Evolutionary conservation across 2,797 vertebrate genomes (phyloP), one percentile per base, ranked within the genome.

Genomic region (Anabas testudineus): DNA sequence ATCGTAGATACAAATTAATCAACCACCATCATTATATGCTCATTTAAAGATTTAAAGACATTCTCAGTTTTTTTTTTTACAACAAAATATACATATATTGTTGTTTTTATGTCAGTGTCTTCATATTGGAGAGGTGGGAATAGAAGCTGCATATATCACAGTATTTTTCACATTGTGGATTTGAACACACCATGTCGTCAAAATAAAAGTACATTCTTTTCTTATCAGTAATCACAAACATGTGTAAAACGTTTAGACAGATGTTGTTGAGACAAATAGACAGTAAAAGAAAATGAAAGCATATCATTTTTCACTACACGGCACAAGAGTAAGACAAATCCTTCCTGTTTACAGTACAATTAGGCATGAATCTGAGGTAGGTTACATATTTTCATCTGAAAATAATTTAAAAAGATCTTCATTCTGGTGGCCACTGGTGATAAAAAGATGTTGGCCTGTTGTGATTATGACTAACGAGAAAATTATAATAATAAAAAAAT

Each of bases 341-440:
- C 72, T 18, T 10, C 59, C 22, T 61, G 57, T 69, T 81, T 55
- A 67, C 42, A 62, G 32, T 42, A 57, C 21, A 28, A 70, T 53
- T 39, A 71, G 42, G 15, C 63, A n/a, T n/a, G n/a, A 63, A 55
- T 80, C 48, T 81, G 86, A 89, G 84, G 89, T 87, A 89, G 89
- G 45, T 78, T 53, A 41, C 59, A 74, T 32, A 21, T 16, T 52
- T 53, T 65, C 45, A 70, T 32, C 53, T 41, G 3, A 61, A 70
- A 48, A 19, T 56, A 46, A 80, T 67, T 34, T 13, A 8, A 57
- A 72, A 43, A 37, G 30, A 34, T 10, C 39, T 9, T 45, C 7
- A 34, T 46, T 7, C 47, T 21, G 21, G 21, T n/a, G 32, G 15
- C 43, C 22, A 30, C 2, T 5, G 1, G 2, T 9, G 6, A 5